Evolutionary conservation across 2,113 vertebrate genomes (phyloP), one percentile per base, ranked within the genome.

Genomic region (Rutilus rutilus): DNA sequence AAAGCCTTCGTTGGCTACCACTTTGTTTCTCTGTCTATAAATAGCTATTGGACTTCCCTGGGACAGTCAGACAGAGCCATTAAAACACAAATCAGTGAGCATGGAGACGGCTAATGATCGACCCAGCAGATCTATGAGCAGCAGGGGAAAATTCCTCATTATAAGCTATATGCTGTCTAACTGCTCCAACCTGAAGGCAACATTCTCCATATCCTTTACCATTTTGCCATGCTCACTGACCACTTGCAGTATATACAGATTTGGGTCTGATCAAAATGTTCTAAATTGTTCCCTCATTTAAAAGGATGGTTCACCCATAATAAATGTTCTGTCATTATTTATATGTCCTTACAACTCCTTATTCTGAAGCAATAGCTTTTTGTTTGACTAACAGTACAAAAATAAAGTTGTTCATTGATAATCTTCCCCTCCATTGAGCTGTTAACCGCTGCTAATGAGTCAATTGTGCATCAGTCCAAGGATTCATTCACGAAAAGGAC

Each of bases 61-160:
- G 65, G 87, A 87, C 86, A 88, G 54, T 83, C 85, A 87, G 84
- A 87, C 86, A 87, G 78, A 90, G 88, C 85, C 88, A 90, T 89
- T 88, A 88, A 85, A 86, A 84, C 78, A 87, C 85, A 89, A 90
- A 83, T 89, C 85, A 86, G 86, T 85, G 82, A 60, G 82, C 84
- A 85, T 67, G 65, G 71, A 75, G 83, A 83, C 74, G 79, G 85
- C 85, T 88, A 88, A 85, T 82, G 85, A 89, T 91, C 88, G 82
- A 91, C 86, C 86, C 23, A 75, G 84, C 47, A 69, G 85, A 88
- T 88, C 88, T 87, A 88, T 81, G 77, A 87, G 87, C 87, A 91
- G 86, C 83, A 81, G 78, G 89, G 86, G 74, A 57, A 89, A 89
- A 88, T 90, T 88, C 80, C 82, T 85, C 84, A 83, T 88, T 88